Evolutionary conservation across 1,140 invertebrate species (phyloP), one percentile per base, ranked within the genome.

Genomic region (Brachionus rubens): DNA sequence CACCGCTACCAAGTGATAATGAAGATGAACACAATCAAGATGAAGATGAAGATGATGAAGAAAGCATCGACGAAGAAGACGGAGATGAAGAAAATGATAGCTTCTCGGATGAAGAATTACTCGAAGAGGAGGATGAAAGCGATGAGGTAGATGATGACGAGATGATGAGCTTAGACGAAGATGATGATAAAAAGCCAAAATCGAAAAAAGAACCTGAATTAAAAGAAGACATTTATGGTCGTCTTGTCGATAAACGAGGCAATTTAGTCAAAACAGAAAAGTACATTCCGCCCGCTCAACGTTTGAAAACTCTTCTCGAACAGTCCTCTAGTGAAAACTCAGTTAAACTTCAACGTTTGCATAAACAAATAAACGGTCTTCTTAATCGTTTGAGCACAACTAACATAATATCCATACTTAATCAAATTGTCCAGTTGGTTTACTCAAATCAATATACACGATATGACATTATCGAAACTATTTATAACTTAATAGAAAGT

Each of bases 141-240:
- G 46, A 24, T n/a, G 43, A 33, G 56, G 67, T 12, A 26, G 50
- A 30, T 26, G 36, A 78, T 12, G 50, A 78, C 24, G 56, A 48
- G 52, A 30, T 9, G 9, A 5, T 26, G 1, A 50, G 78, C 21
- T 54, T 52, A 46, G 30, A 59, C 1, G 76, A 75, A 62, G 65
- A 78, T 26, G 77, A 77, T 76, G 28, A 76, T 62, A 21, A 50
- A 77, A 54, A 40, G 26, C 14, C 50, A 36, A 76, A 76, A 43
- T 59, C 62, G 75, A 77, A 80, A 76, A 75, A 80, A 41, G 79
- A 83, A 48, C 78, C 80, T 2, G 78, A 84, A 30, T 30, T 84
- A 28, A 92, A 91, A 88, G 93, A 96, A 87, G 94, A 97, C 86
- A 96, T 97, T 82, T 97, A 97, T 87, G 94, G 94, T 2, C 86